These are phyloP conservation scores for Eupithecia exiguata DNA, from an alignment of 2,888 invertebrate species.

Conservation along the genomic window DNA sequence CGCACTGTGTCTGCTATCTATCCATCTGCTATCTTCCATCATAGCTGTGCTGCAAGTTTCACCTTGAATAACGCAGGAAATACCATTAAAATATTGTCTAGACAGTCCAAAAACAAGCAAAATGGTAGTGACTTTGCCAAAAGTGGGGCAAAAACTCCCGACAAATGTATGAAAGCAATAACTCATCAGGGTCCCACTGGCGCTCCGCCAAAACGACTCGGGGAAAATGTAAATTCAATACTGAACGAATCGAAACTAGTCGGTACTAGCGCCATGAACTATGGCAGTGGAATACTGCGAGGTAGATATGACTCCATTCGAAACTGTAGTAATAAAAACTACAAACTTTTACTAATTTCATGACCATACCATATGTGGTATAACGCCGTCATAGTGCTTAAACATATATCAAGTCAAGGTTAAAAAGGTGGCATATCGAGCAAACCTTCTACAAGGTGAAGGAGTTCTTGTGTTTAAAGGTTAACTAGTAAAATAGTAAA, in stretches of 20 bases:
- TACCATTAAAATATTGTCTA: constrained; percentile 17
- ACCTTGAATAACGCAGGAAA: background rate
- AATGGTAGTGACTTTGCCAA: constrained; percentile 28
- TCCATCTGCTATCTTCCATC: too few relatives aligned
- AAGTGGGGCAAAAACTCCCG: constrained; percentile 30
- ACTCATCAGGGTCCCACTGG: constrained; percentile 55
- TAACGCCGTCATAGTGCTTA: too few relatives aligned
- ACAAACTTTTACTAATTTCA: too few relatives aligned
- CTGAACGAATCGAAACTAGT: constrained; percentile 53
- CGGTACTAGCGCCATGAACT: constrained; percentile 22
- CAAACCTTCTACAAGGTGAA: too few relatives aligned
- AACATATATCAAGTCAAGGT: too few relatives aligned
- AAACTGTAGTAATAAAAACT: too few relatives aligned
- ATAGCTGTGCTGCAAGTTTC: background rate
- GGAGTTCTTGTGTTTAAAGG: too few relatives aligned
- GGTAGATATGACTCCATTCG: constrained; percentile 21
- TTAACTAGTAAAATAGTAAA: too few relatives aligned
- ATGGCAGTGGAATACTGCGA: constrained; percentile 5
- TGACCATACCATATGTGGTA: too few relatives aligned
- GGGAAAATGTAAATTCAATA: constrained; percentile 63
- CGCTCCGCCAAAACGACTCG: constrained; percentile 51
- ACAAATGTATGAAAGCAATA: constrained; percentile 58
- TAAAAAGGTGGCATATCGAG: too few relatives aligned
- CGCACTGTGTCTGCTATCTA: too few relatives aligned
- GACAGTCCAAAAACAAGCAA: constrained; percentile 26